phyloP scores from a whole-genome alignment of 2,888 invertebrate species.

The Diaperis boleti region DNA sequence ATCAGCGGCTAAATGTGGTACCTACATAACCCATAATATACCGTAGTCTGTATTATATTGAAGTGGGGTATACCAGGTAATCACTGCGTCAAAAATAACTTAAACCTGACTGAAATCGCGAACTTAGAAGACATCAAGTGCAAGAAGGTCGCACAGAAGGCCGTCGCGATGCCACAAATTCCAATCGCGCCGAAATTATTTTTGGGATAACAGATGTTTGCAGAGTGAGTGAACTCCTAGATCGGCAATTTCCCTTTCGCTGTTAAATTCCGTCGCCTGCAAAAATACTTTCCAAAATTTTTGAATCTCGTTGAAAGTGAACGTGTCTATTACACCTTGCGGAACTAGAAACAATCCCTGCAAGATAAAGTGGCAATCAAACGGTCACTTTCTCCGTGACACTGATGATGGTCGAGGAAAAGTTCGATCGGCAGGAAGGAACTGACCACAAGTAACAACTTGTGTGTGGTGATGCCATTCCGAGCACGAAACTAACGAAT shows the following conservation, averaged over 20 bases:
- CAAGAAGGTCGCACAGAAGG: neutral
- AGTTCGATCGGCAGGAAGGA: neutral
- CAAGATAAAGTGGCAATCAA: neutral
- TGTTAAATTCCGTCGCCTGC: too few relatives aligned
- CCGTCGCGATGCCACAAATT: neutral
- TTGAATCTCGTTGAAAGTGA: slow-evolving; percentile 13
- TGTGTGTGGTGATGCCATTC: neutral
- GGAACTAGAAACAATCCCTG: slow-evolving; percentile 6
- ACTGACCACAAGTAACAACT: neutral
- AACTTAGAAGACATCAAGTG: too few relatives aligned
- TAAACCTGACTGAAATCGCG: too few relatives aligned
- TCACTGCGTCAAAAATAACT: too few relatives aligned
- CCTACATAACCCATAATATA: too few relatives aligned
- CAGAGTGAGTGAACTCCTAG: neutral
- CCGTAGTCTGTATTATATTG: too few relatives aligned
- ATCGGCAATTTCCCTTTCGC: slow-evolving; percentile 2
- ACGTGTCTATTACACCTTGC: slow-evolving; percentile 2
- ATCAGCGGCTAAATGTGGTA: too few relatives aligned
- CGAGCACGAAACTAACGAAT: neutral
- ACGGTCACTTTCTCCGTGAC: slow-evolving; percentile 7
- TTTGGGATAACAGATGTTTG: neutral
- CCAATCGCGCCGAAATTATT: neutral
- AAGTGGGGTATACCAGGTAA: too few relatives aligned
- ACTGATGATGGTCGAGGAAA: slow-evolving; percentile 4
- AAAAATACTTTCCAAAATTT: neutral